phyloP scores from a whole-genome alignment of 1,140 invertebrate species.

The Drosophila insularis region DNA sequence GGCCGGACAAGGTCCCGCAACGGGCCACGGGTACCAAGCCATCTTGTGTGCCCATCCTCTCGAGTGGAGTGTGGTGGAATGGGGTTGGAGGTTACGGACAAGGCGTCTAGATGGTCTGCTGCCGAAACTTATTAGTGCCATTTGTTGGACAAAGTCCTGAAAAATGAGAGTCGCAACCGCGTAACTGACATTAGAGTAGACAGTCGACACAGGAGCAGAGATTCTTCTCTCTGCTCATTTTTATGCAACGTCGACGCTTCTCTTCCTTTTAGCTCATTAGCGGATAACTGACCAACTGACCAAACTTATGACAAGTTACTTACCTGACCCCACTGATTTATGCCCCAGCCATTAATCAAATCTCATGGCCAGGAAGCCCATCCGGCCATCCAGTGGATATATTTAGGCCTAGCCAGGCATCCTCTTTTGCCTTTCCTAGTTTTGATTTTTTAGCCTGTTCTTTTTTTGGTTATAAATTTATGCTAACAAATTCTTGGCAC shows the following conservation, averaged over 20 bases:
- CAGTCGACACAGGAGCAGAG: constrained; percentile 1
- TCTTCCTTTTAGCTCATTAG: constrained; percentile 46
- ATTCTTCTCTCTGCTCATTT: background rate
- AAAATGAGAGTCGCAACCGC: constrained; percentile 44
- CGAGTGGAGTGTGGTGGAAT: background rate
- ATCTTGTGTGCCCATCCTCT: background rate
- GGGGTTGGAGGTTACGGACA: background rate
- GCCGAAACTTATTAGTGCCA: constrained; percentile 52
- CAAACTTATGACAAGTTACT: constrained; percentile 57
- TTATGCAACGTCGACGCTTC: background rate
- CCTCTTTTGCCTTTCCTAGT: background rate
- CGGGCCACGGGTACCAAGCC: background rate
- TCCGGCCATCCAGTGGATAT: background rate
- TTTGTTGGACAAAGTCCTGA: constrained; percentile 55
- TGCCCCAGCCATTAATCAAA: constrained; percentile 54
- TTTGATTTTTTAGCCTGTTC: background rate
- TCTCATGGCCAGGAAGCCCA: constrained; percentile 18
- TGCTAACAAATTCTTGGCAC: constrained; percentile 8
- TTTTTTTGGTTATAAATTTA: constrained; percentile 10
- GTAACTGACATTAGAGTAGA: constrained; percentile 39
- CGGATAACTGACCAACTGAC: constrained; percentile 26
- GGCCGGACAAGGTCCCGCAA: background rate
- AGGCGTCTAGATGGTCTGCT: too few relatives aligned
- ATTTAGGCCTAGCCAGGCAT: background rate
- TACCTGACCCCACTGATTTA: constrained; percentile 46